Evolutionary conservation across 2,113 vertebrate species (phyloP).

Genomic region (Hippocampus zosterae): DNA sequence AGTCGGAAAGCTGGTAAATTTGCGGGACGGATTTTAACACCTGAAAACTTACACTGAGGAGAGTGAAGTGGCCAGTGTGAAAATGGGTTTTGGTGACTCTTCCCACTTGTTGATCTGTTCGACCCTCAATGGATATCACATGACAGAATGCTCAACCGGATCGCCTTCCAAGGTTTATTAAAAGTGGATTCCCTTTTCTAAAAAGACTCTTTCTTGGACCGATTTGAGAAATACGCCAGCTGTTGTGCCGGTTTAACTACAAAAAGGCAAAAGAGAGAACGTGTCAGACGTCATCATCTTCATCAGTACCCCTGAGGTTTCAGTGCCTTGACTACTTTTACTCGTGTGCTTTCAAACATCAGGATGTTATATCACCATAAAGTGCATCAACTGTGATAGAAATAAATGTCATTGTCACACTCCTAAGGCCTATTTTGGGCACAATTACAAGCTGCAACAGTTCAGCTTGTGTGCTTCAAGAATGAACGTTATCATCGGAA

Average conservation of each 20-base stretch:
- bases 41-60: too few relatives aligned
- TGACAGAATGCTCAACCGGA: neutral
- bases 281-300: neutral
- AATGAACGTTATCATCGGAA: neutral
- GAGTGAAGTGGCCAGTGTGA: neutral
- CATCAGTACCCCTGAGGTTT: too few relatives aligned
- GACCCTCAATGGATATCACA: too few relatives aligned
- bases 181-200: too few relatives aligned
- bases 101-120: neutral
- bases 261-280: neutral
- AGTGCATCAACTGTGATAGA: neutral
- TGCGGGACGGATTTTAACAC: too few relatives aligned
- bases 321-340: neutral
- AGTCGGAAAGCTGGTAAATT: too few relatives aligned
- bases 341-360: neutral
- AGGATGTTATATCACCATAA: neutral
- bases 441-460: conserved; percentile 29
- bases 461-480: neutral
- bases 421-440: neutral
- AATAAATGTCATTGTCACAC: neutral
- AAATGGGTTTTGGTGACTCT: neutral
- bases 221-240: neutral
- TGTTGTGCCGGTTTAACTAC: neutral
- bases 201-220: neutral
- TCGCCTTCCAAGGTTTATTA: neutral